Evolutionary conservation across 1,140 invertebrate genomes (phyloP).

Genomic region (Lordiphosa clarofinis): DNA sequence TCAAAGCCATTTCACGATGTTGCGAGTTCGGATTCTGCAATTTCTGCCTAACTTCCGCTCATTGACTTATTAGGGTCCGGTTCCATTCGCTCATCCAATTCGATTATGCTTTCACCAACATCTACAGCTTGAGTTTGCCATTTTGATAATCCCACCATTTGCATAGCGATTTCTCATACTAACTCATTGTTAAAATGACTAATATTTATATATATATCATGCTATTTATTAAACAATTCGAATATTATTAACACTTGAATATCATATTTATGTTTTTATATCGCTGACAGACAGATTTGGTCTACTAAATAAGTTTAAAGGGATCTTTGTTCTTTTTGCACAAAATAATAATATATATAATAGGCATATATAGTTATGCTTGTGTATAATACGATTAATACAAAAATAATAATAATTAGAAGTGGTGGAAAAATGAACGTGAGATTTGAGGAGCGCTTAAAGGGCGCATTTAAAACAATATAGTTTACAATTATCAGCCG

Average conservation of each 20-base stretch:
- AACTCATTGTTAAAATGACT: too few species aligned
- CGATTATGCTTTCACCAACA: too few species aligned
- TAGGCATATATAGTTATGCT: constrained; percentile 12
- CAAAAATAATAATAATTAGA: constrained; percentile 46
- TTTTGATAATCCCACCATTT: too few species aligned
- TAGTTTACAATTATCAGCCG: constrained; percentile 41
- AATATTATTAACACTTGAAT: constrained; percentile 77
- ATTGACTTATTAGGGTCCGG: too few species aligned
- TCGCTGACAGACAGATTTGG: constrained; percentile 62
- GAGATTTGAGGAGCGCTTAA: constrained; percentile 59
- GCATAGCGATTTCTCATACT: too few species aligned
- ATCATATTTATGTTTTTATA: constrained; percentile 56
- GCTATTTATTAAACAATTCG: constrained; percentile 77
- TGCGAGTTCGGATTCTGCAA: too few species aligned
- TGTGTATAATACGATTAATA: constrained; percentile 65
- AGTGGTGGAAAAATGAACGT: constrained; percentile 42
- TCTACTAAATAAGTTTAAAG: constrained; percentile 60
- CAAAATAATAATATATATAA: constrained; percentile 34
- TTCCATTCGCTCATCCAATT: too few species aligned
- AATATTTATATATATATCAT: constrained; percentile 53
- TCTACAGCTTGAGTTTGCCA: too few species aligned
- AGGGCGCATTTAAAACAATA: constrained; percentile 59
- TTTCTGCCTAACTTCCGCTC: too few species aligned
- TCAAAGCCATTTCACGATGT: too few species aligned
- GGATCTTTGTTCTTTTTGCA: constrained; percentile 51